Evolutionary conservation across 2,113 vertebrate species (phyloP), one percentile per base, ranked within the genome.

Genomic region (Rhynchopsitta pachyrhyncha): DNA sequence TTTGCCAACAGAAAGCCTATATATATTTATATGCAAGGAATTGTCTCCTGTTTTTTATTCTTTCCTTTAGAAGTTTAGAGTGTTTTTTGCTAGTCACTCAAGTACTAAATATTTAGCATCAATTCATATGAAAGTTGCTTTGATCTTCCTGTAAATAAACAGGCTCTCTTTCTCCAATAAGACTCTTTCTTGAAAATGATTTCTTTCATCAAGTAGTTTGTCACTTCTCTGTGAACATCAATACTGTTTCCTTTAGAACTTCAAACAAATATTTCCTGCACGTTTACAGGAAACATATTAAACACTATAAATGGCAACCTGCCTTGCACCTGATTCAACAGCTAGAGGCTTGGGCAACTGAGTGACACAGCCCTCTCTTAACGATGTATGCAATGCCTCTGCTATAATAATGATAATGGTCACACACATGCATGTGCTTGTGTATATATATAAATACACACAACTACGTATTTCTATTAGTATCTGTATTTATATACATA

Each of bases 181-280:
- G 91, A 89, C 71, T 94, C 68, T 97, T 96, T 96, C 95, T 94
- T 92, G 93, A 97, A 97, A 97, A 95, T 95, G 5, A 94, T 96
- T 98, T 98, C 97, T 98, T 98, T 98, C 98, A 98, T 98, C 98
- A 97, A 94, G 88, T 96, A 95, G 92, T 98, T 98, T 98, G 96
- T 96, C 57, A 76, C 83, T 88, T 97, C 91, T 92, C 93, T 94
- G 81, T 95, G 95, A 98, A 98, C 97, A 98, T 98, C 97, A 98
- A 81, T 97, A 93, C 97, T 91, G 64, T 96, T 97, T 97, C 91
- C 95, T 96, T 97, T 85, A 94, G 91, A 97, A 97, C 97, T 98
- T 98, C 97, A 98, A 98, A 97, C 89, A 97, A 88, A 68, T 90
- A 97, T 97, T 98, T 98, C 97, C 97, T 97, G 92, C 96, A 97